phyloP scores from a whole-genome alignment of 2,797 vertebrate species.

The Champsocephalus gunnari region DNA sequence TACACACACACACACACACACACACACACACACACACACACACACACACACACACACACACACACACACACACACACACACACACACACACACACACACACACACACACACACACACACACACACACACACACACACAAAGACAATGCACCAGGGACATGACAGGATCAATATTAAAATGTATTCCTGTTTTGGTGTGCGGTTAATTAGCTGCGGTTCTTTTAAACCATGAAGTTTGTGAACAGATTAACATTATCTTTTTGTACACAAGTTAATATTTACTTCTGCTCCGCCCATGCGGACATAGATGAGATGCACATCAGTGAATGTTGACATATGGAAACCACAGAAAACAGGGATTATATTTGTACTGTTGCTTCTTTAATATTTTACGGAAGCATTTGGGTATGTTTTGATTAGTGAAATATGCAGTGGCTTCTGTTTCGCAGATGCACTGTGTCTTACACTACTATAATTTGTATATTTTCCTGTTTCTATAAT shows the following conservation, averaged over 20 bases:
- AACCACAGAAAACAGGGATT: conserved; percentile 35
- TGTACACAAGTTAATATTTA: conserved; percentile 77
- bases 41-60: conserved; percentile 43
- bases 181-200: conserved; percentile 87
- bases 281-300: conserved; percentile 58
- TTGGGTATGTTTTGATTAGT: conserved; percentile 12
- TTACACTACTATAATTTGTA: conserved; percentile 19
- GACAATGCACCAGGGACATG: conserved; percentile 76
- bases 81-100: conserved; percentile 55
- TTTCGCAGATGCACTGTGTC: conserved; percentile 20
- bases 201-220: conserved; percentile 88
- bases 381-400: conserved; percentile 36
- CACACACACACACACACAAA: conserved; percentile 49
- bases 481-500: conserved; percentile 35
- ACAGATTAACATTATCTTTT: conserved; percentile 85
- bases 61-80: conserved; percentile 62
- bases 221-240: conserved; percentile 86
- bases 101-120: conserved; percentile 56
- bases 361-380: conserved; percentile 10
- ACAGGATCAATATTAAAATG: conserved; percentile 88
- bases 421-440: conserved; percentile 26
- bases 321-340: conserved; percentile 59
- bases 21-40: conserved; percentile 35
- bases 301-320: conserved; percentile 60
- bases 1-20: conserved; percentile 60